Conservation (phyloP, 2,113 vertebrate genomes). For the Cacatua alba region DNA sequence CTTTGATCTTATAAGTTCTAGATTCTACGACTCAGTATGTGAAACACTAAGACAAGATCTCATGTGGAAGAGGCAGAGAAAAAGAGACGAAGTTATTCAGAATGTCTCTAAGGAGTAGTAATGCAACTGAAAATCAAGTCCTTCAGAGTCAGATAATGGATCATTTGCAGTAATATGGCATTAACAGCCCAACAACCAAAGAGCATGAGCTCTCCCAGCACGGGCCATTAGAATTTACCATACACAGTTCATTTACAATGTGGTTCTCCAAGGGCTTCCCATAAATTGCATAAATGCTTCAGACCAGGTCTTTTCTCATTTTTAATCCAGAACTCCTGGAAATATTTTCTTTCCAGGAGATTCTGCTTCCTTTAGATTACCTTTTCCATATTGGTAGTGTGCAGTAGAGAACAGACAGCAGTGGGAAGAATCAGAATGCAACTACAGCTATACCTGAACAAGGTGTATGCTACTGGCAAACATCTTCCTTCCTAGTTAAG, state of each 20-base stretch:
- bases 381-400: background rate
- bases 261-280: background rate
- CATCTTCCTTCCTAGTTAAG: background rate
- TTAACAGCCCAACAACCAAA: background rate
- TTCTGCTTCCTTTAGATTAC: background rate
- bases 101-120: background rate
- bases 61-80: background rate
- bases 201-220: background rate
- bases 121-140: background rate
- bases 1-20: background rate
- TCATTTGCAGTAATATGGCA: background rate
- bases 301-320: background rate
- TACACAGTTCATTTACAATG: background rate
- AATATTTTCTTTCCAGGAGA: background rate
- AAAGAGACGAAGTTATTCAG: background rate
- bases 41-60: background rate
- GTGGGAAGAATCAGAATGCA: background rate
- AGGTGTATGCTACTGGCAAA: background rate
- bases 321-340: background rate
- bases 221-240: background rate
- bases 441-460: background rate
- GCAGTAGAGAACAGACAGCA: background rate
- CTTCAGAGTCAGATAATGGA: background rate
- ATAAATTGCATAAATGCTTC: background rate
- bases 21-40: accelerated